Percentiles rank a stretch among this genome's conserved stretches.
phyloP scores from a whole-genome alignment of 2,113 vertebrate species.

The Myiagra hebetior region DNA sequence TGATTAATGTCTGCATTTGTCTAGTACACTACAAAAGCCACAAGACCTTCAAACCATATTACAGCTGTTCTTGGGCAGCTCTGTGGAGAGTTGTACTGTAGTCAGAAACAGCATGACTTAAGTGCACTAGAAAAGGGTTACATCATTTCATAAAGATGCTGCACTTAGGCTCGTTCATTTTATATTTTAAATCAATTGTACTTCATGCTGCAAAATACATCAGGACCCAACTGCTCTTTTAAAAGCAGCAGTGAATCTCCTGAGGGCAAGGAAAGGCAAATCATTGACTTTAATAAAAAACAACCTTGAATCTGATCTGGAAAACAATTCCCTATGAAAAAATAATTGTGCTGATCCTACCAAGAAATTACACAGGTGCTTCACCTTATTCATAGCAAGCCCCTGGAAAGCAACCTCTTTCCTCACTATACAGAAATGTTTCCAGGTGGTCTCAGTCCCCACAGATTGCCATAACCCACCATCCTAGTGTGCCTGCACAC shows the following conservation, averaged over 20 bases:
- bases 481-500: not conserved
- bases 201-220: not conserved
- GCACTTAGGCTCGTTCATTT: not conserved
- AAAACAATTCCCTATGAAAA: not conserved
- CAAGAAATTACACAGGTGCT: not conserved
- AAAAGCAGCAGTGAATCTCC: not conserved
- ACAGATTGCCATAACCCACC: not conserved
- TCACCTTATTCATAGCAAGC: not conserved
- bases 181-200: not conserved
- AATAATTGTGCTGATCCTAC: not conserved
- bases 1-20: not conserved
- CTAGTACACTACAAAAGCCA: not conserved
- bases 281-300: not conserved
- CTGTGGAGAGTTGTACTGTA: not conserved
- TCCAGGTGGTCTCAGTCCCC: not conserved
- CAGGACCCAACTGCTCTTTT: not conserved
- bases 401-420: not conserved
- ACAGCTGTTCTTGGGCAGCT: not conserved
- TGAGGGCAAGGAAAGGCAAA: not conserved
- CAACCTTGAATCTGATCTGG: not conserved
- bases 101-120: not conserved
- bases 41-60: not conserved
- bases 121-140: not conserved
- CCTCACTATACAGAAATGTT: not conserved
- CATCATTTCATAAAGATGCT: not conserved